phyloP scores from a whole-genome alignment of 2,113 vertebrate genomes.

The Pachypanchax playfairii region DNA sequence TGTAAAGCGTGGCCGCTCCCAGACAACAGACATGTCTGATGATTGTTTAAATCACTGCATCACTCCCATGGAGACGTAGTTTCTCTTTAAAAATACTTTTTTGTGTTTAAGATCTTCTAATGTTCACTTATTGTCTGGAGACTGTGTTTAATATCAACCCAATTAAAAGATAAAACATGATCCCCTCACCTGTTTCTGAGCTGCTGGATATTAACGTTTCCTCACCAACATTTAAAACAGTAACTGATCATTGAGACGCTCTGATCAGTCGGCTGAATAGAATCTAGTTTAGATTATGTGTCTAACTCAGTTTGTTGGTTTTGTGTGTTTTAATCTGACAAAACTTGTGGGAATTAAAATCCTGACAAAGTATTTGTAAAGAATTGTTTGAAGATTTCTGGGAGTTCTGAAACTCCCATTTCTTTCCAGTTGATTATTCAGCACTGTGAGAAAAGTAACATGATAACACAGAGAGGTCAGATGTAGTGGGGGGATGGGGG shows the following conservation, averaged over 20 bases:
- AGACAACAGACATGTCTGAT: too few species aligned
- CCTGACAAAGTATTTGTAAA: not conserved
- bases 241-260: too few species aligned
- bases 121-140: not conserved
- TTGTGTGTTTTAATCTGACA: not conserved
- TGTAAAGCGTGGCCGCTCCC: too few species aligned
- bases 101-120: too few species aligned
- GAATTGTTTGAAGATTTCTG: not conserved
- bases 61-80: too few species aligned
- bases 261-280: too few species aligned
- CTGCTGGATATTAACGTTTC: too few species aligned
- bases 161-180: slow-evolving; percentile 29
- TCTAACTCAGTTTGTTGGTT: too few species aligned
- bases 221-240: not conserved
- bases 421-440: not conserved
- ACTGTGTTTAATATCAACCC: slow-evolving; percentile 13
- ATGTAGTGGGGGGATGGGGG: slow-evolving; percentile 7
- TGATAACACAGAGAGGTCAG: slow-evolving; percentile 27
- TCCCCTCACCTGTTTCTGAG: too few species aligned
- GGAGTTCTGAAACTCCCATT: not conserved
- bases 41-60: too few species aligned
- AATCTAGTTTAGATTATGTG: too few species aligned
- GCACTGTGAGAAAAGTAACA: slow-evolving; percentile 6
- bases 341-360: not conserved
- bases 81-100: too few species aligned